phyloP scores from a whole-genome alignment of 2,113 vertebrate genomes.

The Odontophorus gujanensis region DNA sequence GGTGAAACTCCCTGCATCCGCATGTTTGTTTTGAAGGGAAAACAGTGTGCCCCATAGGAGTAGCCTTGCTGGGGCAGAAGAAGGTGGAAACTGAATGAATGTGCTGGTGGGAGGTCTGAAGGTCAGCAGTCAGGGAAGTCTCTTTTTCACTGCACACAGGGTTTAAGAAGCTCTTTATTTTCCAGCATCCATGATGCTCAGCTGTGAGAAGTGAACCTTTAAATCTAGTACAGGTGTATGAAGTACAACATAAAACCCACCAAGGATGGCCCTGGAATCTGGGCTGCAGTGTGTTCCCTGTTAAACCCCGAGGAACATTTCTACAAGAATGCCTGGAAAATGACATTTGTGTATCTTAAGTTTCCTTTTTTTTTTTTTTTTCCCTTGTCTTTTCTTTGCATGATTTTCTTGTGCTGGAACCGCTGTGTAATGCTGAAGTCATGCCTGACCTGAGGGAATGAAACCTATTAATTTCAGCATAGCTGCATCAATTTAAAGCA shows the following conservation, averaged over 20 bases:
- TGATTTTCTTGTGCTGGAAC: not conserved
- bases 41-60: not conserved
- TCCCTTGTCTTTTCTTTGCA: not conserved
- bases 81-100: not conserved
- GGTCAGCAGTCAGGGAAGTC: not conserved
- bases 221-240: not conserved
- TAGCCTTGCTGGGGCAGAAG: not conserved
- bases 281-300: not conserved
- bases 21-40: not conserved
- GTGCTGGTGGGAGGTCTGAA: not conserved
- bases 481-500: conserved; percentile 12
- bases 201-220: not conserved
- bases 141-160: not conserved
- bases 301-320: not conserved
- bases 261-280: not conserved
- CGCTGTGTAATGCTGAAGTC: not conserved
- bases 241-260: not conserved
- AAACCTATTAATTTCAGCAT: conserved; percentile 43
- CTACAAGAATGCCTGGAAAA: not conserved
- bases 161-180: not conserved
- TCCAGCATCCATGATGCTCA: not conserved
- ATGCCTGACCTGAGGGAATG: conserved; percentile 16
- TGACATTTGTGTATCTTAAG: not conserved
- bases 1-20: rapidly evolving
- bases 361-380: not conserved